A percentile compares a stretch with the other conserved stretches of the same genome.
Conservation (phyloP, 1,140 invertebrate genomes). For the Ceratina australensis region DNA sequence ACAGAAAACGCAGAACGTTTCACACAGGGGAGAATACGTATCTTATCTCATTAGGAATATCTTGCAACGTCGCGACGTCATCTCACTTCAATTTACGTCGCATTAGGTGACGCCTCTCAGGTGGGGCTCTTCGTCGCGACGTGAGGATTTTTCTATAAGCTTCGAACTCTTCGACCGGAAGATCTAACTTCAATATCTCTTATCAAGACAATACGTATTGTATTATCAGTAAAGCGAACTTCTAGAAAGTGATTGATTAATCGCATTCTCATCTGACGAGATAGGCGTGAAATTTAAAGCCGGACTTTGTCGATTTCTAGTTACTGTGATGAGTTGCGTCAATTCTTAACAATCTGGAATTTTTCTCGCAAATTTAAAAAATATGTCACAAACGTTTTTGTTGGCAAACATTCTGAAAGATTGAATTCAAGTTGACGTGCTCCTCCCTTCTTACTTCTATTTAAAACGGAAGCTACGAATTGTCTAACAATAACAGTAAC, state of each 20-base stretch:
- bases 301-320: too few relatives aligned
- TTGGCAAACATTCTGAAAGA: too few relatives aligned
- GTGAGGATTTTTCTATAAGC: neutral
- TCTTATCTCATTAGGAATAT: conserved; percentile 21
- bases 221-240: too few relatives aligned
- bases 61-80: conserved; percentile 8
- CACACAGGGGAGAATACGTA: neutral
- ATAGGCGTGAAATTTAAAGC: too few relatives aligned
- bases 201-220: neutral
- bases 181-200: neutral
- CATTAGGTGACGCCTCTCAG: conserved; percentile 8
- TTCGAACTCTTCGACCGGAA: conserved; percentile 16
- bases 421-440: too few relatives aligned
- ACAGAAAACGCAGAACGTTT: conserved; percentile 1
- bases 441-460: neutral
- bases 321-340: too few relatives aligned
- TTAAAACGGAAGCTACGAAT: conserved; percentile 12
- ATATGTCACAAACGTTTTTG: too few relatives aligned
- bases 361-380: too few relatives aligned
- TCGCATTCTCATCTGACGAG: too few relatives aligned
- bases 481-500: conserved; percentile 7
- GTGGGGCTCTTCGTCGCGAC: neutral
- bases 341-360: too few relatives aligned
- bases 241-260: neutral
- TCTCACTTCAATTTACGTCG: conserved; percentile 20